phyloP scores from a whole-genome alignment of 2,888 invertebrate genomes.

The Meloe dianella region DNA sequence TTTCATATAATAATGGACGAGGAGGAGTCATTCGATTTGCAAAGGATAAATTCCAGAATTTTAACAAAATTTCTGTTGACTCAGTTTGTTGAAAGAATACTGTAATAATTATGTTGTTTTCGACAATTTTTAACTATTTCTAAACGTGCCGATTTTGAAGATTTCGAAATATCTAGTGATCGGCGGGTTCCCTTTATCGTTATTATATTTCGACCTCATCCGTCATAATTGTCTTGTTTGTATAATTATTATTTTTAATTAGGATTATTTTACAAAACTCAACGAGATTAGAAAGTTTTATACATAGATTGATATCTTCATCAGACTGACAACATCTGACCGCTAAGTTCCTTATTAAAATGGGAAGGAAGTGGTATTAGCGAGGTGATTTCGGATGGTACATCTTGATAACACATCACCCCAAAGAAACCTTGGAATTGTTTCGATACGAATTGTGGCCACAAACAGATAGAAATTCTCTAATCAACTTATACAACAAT shows the following conservation, averaged over 20 bases:
- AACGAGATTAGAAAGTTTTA: not conserved
- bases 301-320: constrained; percentile 2
- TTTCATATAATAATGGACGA: not conserved
- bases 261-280: not conserved
- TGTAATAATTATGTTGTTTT: no score
- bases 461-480: constrained; percentile 33
- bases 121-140: not conserved
- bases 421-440: constrained; percentile 39
- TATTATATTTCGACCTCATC: no score
- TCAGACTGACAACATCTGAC: constrained; percentile 39
- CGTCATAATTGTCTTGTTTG: constrained; percentile 11
- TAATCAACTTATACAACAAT: constrained; percentile 17
- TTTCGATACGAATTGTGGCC: constrained; percentile 38
- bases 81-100: not conserved
- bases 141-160: not conserved
- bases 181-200: constrained; percentile 43
- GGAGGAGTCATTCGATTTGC: not conserved
- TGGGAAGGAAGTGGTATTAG: constrained; percentile 42
- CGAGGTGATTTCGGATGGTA: constrained; percentile 30
- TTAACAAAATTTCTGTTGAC: not conserved
- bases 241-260: constrained; percentile 40
- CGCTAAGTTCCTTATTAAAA: constrained; percentile 32
- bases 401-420: constrained; percentile 33
- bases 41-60: not conserved
- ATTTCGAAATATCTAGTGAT: no score